Percentiles rank a stretch among this genome's conserved stretches.
Evolutionary conservation across 2,888 invertebrate genomes (phyloP).

Genomic region (Saturnia japonica): DNA sequence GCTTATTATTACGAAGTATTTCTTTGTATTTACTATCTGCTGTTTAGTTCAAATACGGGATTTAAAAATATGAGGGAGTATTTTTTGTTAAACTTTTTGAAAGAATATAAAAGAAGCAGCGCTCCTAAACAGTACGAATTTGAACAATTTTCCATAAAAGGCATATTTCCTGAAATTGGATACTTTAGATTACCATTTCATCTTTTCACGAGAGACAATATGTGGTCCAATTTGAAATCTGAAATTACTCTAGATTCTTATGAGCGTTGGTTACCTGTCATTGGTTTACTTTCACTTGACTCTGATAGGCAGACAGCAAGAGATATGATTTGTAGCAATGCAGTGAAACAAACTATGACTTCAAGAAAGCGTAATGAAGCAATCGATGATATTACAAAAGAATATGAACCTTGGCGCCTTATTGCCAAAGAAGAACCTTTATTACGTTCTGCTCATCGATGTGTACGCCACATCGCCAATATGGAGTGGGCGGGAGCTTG

Average conservation of each 20-base stretch:
- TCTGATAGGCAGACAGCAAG: constrained; percentile 70
- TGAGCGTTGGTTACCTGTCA: constrained; percentile 72
- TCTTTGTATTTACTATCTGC: constrained; percentile 66
- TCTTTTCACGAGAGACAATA: constrained; percentile 73
- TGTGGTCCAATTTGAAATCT: constrained; percentile 77
- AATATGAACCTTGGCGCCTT: constrained; percentile 68
- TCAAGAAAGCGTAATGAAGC: constrained; percentile 59
- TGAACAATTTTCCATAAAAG: constrained; percentile 75
- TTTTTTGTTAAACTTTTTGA: constrained; percentile 69
- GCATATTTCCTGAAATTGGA: constrained; percentile 77
- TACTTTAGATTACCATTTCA: constrained; percentile 75
- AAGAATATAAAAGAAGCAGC: constrained; percentile 68
- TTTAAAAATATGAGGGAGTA: constrained; percentile 64
- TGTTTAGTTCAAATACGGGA: constrained; percentile 55
- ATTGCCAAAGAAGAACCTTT: constrained; percentile 70
- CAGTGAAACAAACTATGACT: constrained; percentile 79
- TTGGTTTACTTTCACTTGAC: constrained; percentile 65
- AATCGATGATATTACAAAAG: constrained; percentile 50
- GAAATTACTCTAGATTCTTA: constrained; percentile 78
- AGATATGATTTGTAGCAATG: constrained; percentile 80
- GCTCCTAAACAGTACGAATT: constrained; percentile 75
- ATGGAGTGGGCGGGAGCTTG: constrained; percentile 81
- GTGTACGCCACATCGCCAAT: constrained; percentile 74
- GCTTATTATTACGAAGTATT: constrained; percentile 77
- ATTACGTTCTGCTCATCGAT: constrained; percentile 72